Base-by-base conservation (phyloP, 2,113 vertebrate genomes). In the Pollachius pollachius region DNA sequence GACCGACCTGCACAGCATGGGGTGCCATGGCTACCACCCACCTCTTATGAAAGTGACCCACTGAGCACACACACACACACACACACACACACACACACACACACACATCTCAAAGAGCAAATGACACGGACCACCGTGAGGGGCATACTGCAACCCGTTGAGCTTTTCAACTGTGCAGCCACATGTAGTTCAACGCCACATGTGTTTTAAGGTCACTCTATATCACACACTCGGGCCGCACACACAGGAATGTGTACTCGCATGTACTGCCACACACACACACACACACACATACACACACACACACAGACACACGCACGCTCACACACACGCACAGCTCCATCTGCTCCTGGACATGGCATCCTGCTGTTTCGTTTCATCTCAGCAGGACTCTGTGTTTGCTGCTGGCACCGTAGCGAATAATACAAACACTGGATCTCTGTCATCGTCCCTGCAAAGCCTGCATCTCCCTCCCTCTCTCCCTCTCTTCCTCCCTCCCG, bases 371-470 rank as follows among this genome's bases (percentile, higher is more conserved):
- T 9, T 85, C 54, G 19, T 84, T 88, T 84, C 80, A 88, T 86
- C 82, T 84, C 70, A 48, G 34, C 71, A n/a, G 74, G 79, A 70
- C 52, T 61, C 65, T 78, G 80, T 77, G 87, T 79, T 85, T 71
- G 81, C 84, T 77, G 84, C 85, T 81, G 87, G 86, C 86, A 88
- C 82, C 79, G 25, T 72, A 52, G 77, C 66, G 8, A 81, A 48
- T 67, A 88, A 87, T 52, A 84, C 78, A 85, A 90, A 87, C 86
- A 90, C 78, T 67, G 67, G 87, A 85, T 87, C 85, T 90, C 87
- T 89, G 88, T 89, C 88, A 87, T 79, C 82, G 76, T 86, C 85
- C 82, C 64, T 73, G 3, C 81, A 81, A 87, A 76, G 41, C 41
- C 41, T 48, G 6, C 2, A 2, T 48, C 41, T 88, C 82, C 71